Conservation (phyloP, 1,140 invertebrate species). For the Drosophila watanabei region DNA sequence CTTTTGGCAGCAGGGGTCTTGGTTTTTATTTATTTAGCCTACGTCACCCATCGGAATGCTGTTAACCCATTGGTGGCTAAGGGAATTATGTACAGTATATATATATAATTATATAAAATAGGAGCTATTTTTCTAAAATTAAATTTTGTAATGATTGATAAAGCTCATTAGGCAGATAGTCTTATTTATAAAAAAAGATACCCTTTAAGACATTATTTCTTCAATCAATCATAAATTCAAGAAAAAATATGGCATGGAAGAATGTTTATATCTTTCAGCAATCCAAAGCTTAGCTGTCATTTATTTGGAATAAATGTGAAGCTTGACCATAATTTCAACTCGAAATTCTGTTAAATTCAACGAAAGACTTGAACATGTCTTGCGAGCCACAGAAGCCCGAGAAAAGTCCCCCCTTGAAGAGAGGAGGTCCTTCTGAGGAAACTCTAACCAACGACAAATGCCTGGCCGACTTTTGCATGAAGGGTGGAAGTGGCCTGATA, state of each 20-base stretch:
- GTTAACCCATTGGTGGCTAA: constrained; percentile 25
- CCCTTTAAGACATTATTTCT: not conserved
- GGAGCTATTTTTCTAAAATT: no score
- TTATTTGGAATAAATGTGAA: not conserved
- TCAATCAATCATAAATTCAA: not conserved
- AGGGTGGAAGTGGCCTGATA: constrained; percentile 47
- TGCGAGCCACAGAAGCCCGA: constrained; percentile 4
- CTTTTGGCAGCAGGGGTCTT: constrained; percentile 1
- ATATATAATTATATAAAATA: no score
- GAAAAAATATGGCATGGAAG: not conserved
- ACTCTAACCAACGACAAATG: constrained; percentile 42
- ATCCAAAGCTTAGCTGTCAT: not conserved
- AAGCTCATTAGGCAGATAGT: no score
- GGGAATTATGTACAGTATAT: not conserved
- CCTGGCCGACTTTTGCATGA: constrained; percentile 44
- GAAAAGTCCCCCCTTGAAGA: not conserved
- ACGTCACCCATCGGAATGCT: constrained; percentile 49
- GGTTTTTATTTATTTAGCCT: constrained; percentile 41
- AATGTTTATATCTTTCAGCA: not conserved
- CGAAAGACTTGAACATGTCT: constrained; percentile 4
- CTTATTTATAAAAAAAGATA: not conserved
- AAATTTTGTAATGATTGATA: no score
- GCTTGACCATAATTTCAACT: not conserved
- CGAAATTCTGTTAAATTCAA: constrained; percentile 13
- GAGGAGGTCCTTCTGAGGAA: not conserved